Evolutionary conservation across 2,888 invertebrate genomes (phyloP), one percentile per base, ranked within the genome.

Genomic region (Lamellibrachia columna): DNA sequence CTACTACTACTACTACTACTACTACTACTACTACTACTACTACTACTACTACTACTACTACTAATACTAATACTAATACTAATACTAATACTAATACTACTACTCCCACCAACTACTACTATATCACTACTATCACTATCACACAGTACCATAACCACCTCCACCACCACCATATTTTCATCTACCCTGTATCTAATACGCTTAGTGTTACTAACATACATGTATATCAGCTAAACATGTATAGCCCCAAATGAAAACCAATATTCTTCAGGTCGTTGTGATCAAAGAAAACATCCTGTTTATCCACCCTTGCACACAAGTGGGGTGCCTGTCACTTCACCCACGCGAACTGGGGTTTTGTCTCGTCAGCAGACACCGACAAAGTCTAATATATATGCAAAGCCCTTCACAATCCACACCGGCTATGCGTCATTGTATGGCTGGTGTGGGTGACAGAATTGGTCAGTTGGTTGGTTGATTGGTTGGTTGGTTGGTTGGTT

Each of bases 1-100:
- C 91, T 91, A 1, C 91, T 91, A 91, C 91, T 91, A 91, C 91
- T 91, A 91, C 91, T 91, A 91, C 91, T 91, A 91, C 91, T 90
- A 90, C n/a, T 53, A 91, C 2, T 40, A 40, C 1, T 40, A 40
- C 40, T 40, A 40, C 40, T 40, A 40, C 40, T 40, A 40, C 40
- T 40, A 40, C 40, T 40, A 40, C 40, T 1, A 40, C 40, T 40
- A 40, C 40, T 40, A 40, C 40, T 40, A 40, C 40, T 40, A 40
- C 40, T 40, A 40, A 0, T 40, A 40, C 40, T 40, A 40, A 0
- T 40, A 40, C 40, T 40, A 40, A 0, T 40, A 40, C 40, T 40
- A 40, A 0, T 40, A 40, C 40, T 40, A 1, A 1, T 40, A 40
- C 0, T 40, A 40, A 40, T 40, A 40, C 40, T 40, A 40, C 40